phyloP scores from a whole-genome alignment of 2,888 invertebrate species.

The Eustalomyia histrio region DNA sequence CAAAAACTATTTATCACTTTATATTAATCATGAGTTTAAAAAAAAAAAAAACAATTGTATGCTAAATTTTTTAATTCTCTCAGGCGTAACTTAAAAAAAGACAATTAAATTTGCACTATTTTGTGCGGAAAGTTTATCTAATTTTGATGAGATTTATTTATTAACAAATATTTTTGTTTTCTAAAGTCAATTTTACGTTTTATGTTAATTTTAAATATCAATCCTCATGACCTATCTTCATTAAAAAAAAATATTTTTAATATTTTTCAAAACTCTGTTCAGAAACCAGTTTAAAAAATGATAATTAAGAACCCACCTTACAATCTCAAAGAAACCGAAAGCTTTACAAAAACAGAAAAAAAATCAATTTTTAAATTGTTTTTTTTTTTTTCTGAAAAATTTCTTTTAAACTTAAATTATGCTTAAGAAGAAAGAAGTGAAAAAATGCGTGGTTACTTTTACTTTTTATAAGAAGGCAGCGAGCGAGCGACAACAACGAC shows the following conservation, averaged over 20 bases:
- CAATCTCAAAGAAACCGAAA: conserved; percentile 60
- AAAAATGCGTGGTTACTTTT: conserved; percentile 68
- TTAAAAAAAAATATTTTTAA: neutral
- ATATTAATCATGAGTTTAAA: neutral
- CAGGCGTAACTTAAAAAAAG: neutral
- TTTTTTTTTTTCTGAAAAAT: conserved; percentile 48
- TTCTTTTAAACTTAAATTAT: conserved; percentile 58
- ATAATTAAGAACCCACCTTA: conserved; percentile 40
- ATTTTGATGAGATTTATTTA: no score
- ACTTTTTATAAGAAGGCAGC: conserved; percentile 64
- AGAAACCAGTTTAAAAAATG: conserved; percentile 17
- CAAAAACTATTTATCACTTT: neutral
- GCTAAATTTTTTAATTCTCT: neutral
- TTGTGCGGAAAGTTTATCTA: neutral
- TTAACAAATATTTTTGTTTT: no score
- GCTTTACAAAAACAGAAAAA: conserved; percentile 30
- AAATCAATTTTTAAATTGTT: conserved; percentile 40
- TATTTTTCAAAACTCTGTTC: neutral
- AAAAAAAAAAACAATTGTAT: neutral
- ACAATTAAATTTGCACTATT: neutral
- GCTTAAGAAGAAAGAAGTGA: conserved; percentile 29
- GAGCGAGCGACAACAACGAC: conserved; percentile 26
- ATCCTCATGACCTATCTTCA: neutral
- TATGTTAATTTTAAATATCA: neutral
- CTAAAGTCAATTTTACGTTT: no score